Conservation (phyloP, 2,113 vertebrate genomes). For the Syngnathus floridae region DNA sequence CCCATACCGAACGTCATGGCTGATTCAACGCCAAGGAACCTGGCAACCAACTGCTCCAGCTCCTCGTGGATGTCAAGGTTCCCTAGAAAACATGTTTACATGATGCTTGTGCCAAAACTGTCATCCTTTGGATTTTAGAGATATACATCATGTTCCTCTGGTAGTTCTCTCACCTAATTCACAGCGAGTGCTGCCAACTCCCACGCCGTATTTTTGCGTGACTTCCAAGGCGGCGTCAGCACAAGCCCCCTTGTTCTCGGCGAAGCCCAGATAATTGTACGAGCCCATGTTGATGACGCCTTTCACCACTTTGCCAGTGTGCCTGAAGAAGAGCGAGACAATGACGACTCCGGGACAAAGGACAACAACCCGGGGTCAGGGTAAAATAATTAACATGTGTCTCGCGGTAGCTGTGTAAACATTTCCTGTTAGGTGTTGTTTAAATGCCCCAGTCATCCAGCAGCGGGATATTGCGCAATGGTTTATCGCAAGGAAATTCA, state of each 20-base stretch:
- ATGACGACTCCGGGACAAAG: background rate
- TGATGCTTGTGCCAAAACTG: background rate
- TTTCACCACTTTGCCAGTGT: slow-evolving; percentile 86
- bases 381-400: slow-evolving; percentile 1
- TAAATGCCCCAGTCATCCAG: background rate
- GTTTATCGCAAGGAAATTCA: background rate
- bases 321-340: slow-evolving; percentile 63
- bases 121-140: no score
- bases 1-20: slow-evolving; percentile 95
- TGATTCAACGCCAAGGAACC: slow-evolving; percentile 89
- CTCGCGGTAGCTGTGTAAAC: slow-evolving; percentile 1
- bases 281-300: slow-evolving; percentile 96
- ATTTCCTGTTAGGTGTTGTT: slow-evolving; percentile 1
- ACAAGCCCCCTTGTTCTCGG: slow-evolving; percentile 80
- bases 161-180: slow-evolving; percentile 80
- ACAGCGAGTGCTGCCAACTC: slow-evolving; percentile 85
- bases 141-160: no score
- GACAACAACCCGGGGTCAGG: background rate
- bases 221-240: slow-evolving; percentile 74
- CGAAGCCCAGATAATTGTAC: slow-evolving; percentile 97
- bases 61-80: slow-evolving; percentile 92
- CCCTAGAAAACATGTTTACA: slow-evolving; percentile 61
- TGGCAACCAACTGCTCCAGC: slow-evolving; percentile 83
- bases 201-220: slow-evolving; percentile 79
- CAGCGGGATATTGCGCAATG: slow-evolving; percentile 1